Evolutionary conservation across 2,888 invertebrate genomes (phyloP).

Genomic region (Gymnocheta viridis): DNA sequence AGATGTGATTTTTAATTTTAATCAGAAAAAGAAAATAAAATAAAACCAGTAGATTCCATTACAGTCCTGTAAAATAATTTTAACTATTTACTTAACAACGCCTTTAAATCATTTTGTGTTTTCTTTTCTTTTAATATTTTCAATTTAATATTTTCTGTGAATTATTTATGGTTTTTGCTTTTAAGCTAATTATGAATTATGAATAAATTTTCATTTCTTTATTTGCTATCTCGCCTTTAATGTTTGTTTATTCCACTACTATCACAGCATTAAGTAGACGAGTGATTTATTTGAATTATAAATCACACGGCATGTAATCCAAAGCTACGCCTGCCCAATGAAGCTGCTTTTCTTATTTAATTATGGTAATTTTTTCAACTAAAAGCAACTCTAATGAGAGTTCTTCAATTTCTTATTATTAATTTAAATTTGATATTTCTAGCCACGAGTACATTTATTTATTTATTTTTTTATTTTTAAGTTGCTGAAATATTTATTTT

Average conservation of each 20-base stretch:
- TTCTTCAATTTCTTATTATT: not conserved
- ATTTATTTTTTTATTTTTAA: not conserved
- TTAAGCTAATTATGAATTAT: slow-evolving; percentile 46
- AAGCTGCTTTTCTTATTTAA: too few relatives aligned
- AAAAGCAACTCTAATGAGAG: too few relatives aligned
- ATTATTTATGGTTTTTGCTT: not conserved
- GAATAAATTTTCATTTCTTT: slow-evolving; percentile 25
- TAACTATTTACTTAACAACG: not conserved
- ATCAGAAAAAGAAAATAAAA: not conserved
- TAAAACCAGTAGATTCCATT: not conserved
- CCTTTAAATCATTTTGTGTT: slow-evolving; percentile 4
- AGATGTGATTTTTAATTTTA: not conserved
- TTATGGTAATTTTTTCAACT: too few relatives aligned
- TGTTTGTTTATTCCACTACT: not conserved
- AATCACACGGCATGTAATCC: slow-evolving; percentile 33
- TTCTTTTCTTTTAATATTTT: not conserved
- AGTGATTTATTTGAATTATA: slow-evolving; percentile 50
- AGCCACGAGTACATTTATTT: not conserved
- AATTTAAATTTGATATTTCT: not conserved
- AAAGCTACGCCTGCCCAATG: not conserved
- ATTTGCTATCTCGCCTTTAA: not conserved
- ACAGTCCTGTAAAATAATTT: not conserved
- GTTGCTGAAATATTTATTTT: not conserved
- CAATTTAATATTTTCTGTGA: slow-evolving; percentile 41
- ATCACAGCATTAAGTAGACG: not conserved